Evolutionary conservation across 1,140 invertebrate genomes (phyloP).

Genomic region (Gonioctena quinquepunctata): DNA sequence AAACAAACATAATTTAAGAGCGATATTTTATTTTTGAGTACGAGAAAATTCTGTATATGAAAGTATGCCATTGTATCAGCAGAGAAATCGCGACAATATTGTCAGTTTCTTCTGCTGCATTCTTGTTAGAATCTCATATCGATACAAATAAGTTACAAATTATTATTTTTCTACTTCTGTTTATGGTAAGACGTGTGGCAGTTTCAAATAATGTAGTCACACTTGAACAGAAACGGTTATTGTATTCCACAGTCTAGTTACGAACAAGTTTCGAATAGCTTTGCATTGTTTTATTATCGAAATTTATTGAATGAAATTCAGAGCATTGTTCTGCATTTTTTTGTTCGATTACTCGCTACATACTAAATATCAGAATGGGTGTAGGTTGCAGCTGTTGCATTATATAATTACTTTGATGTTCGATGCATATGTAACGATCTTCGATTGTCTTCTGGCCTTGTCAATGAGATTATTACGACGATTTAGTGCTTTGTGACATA

Average conservation of each 20-base stretch:
- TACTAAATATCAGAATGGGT: not conserved
- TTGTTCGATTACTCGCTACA: not conserved
- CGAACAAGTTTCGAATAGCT: not conserved
- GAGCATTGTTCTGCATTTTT: not conserved
- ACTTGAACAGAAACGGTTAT: constrained; percentile 6
- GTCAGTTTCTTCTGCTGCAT: no score
- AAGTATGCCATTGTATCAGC: no score
- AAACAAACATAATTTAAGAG: no score
- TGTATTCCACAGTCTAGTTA: constrained; percentile 6
- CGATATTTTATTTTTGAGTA: no score
- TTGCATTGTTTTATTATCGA: constrained; percentile 1
- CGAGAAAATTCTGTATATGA: no score
- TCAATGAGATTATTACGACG: not conserved
- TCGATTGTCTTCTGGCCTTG: not conserved
- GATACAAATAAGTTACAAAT: not conserved
- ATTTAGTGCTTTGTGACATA: not conserved
- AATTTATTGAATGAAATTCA: constrained; percentile 1
- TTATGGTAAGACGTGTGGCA: not conserved
- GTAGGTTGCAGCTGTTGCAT: not conserved
- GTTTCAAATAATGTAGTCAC: constrained; percentile 6
- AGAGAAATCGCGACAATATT: no score
- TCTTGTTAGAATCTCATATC: no score
- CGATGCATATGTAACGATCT: not conserved
- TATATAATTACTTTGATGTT: constrained; percentile 2
- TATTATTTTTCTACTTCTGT: not conserved